Conservation (phyloP, 2,888 invertebrate genomes). For the Cerceris ruficornis region DNA sequence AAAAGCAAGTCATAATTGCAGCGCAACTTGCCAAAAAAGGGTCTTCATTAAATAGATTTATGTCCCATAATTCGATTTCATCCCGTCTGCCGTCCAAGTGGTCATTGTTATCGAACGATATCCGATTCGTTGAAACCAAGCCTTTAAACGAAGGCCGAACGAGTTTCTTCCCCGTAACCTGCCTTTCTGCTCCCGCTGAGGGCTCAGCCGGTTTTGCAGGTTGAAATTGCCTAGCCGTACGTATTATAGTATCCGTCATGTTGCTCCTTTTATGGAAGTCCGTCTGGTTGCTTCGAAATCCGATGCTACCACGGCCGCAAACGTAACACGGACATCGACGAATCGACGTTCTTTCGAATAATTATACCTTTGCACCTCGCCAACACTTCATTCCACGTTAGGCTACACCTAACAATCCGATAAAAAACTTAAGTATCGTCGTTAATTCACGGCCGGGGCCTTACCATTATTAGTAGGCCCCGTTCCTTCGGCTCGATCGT, state of each 20-base stretch:
- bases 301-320: constrained; percentile 44
- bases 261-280: constrained; percentile 55
- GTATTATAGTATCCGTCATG: constrained; percentile 66
- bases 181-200: constrained; percentile 56
- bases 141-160: constrained; percentile 70
- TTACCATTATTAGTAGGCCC: neutral
- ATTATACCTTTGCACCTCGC: constrained; percentile 49
- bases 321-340: constrained; percentile 21
- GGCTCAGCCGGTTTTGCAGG: constrained; percentile 73
- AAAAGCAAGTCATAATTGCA: no score
- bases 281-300: constrained; percentile 58
- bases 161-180: constrained; percentile 68
- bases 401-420: neutral
- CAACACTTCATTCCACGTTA: constrained; percentile 17
- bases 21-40: no score
- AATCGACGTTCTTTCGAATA: constrained; percentile 47
- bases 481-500: neutral
- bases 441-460: no score
- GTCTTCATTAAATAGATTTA: no score
- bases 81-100: neutral
- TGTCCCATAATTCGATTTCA: no score
- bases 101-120: constrained; percentile 33
- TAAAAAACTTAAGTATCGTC: neutral
- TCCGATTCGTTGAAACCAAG: constrained; percentile 63
- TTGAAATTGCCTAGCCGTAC: constrained; percentile 70